These are phyloP conservation scores for Rhynchotus rufescens DNA, from an alignment of 2,797 vertebrate species.

Conservation along the genomic window DNA sequence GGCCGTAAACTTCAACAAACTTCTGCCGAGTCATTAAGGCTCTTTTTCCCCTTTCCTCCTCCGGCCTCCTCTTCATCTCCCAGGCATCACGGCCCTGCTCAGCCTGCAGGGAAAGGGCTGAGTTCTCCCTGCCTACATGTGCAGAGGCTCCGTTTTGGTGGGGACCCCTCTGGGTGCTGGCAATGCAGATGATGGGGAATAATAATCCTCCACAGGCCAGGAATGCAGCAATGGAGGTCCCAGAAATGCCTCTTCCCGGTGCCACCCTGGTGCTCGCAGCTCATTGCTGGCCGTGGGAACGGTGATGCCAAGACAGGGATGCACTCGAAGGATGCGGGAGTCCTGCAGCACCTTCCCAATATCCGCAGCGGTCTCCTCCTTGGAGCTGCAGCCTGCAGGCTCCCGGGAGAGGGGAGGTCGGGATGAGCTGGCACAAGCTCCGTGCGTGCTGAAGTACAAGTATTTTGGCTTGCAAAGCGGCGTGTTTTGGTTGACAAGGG, in stretches of 20 bases:
- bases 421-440: rapidly evolving
- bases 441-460: not conserved
- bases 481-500: rapidly evolving
- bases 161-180: not conserved
- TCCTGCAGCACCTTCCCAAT: not conserved
- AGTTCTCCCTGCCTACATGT: not conserved
- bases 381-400: rapidly evolving
- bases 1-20: rapidly evolving
- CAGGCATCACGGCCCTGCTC: not conserved
- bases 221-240: rapidly evolving
- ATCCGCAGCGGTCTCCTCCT: not conserved
- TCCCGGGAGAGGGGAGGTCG: not conserved
- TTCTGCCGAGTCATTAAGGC: not conserved
- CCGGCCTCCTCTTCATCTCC: not conserved
- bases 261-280: not conserved
- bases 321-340: not conserved
- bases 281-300: not conserved
- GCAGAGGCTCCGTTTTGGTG: not conserved
- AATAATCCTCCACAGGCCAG: not conserved
- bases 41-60: not conserved
- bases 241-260: not conserved
- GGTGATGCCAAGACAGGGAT: not conserved
- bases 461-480: not conserved
- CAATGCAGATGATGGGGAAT: not conserved
- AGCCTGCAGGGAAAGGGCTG: not conserved